Percentiles rank a stretch among this genome's conserved stretches.
Evolutionary conservation across 1,140 invertebrate species (phyloP).

Genomic region (Eufriesea mexicana): DNA sequence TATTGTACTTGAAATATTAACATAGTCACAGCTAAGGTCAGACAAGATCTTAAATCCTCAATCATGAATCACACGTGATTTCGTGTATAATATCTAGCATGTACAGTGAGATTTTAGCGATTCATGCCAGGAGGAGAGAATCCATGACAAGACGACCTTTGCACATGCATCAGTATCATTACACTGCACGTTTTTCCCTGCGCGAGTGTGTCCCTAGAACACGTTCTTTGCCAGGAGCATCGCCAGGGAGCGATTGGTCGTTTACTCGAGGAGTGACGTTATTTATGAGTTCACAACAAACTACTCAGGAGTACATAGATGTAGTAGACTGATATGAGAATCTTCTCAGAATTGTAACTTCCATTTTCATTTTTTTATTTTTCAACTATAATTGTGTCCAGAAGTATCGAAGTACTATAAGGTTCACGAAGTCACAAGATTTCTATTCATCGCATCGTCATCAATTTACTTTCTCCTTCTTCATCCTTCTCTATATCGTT

Average conservation of each 20-base stretch:
- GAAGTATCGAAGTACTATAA: neutral
- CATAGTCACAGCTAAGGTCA: neutral
- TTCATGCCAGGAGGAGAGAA: neutral
- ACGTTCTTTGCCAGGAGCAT: conserved; percentile 24
- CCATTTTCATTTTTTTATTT: neutral
- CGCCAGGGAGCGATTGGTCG: conserved; percentile 58
- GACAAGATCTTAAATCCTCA: too few relatives aligned
- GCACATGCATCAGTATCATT: conserved; percentile 56
- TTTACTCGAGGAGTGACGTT: conserved; percentile 41
- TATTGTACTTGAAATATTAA: too few relatives aligned
- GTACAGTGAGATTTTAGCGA: conserved; percentile 5
- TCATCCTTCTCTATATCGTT: neutral
- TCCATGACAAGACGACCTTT: conserved; percentile 36
- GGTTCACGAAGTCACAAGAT: too few relatives aligned
- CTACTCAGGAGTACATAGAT: conserved; percentile 23
- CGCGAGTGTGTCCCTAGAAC: neutral
- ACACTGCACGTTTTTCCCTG: conserved; percentile 35
- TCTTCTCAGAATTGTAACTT: neutral
- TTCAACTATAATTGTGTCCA: neutral
- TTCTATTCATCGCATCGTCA: too few relatives aligned
- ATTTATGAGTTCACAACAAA: conserved; percentile 46
- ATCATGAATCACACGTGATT: neutral
- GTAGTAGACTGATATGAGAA: neutral
- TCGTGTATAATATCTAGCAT: neutral
- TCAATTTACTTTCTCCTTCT: neutral